Evolutionary conservation across 2,888 invertebrate genomes (phyloP).

Genomic region (Rotaria magnacalcarata): DNA sequence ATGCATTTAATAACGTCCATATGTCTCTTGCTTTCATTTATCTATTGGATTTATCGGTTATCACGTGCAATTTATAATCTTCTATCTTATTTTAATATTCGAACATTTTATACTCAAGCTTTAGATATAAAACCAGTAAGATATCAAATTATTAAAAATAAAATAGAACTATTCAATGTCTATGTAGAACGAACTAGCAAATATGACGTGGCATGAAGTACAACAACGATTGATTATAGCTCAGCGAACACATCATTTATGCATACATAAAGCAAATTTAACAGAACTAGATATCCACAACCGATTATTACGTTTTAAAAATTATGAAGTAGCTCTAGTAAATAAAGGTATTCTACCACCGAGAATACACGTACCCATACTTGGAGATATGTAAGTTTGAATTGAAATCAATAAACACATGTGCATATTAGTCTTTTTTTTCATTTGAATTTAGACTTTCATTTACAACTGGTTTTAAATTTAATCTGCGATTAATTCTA

Average conservation of each 20-base stretch:
- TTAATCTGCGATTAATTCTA: slow-evolving; percentile 81
- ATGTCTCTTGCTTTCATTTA: slow-evolving; percentile 68
- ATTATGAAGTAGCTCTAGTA: slow-evolving; percentile 94
- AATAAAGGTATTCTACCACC: slow-evolving; percentile 86
- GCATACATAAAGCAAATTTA: slow-evolving; percentile 88
- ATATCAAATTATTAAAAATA: slow-evolving; percentile 43
- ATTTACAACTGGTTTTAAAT: slow-evolving; percentile 79
- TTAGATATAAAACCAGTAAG: slow-evolving; percentile 74
- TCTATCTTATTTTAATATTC: slow-evolving; percentile 81
- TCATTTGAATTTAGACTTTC: slow-evolving; percentile 64
- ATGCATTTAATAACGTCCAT: slow-evolving; percentile 65
- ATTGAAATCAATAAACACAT: slow-evolving; percentile 48
- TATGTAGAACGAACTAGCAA: slow-evolving; percentile 54
- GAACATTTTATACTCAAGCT: slow-evolving; percentile 80
- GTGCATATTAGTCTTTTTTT: not conserved
- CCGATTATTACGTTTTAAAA: slow-evolving; percentile 84
- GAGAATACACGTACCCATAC: slow-evolving; percentile 72
- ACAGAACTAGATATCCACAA: slow-evolving; percentile 89
- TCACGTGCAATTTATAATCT: slow-evolving; percentile 76
- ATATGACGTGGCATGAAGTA: slow-evolving; percentile 79
- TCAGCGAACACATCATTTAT: slow-evolving; percentile 90
- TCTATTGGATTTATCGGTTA: slow-evolving; percentile 73
- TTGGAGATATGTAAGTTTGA: slow-evolving; percentile 69
- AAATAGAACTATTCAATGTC: not conserved
- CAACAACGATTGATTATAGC: slow-evolving; percentile 78